Evolutionary conservation across 2,888 invertebrate species (phyloP), one percentile per base, ranked within the genome.

Genomic region (Glyphotaelius pellucidus): DNA sequence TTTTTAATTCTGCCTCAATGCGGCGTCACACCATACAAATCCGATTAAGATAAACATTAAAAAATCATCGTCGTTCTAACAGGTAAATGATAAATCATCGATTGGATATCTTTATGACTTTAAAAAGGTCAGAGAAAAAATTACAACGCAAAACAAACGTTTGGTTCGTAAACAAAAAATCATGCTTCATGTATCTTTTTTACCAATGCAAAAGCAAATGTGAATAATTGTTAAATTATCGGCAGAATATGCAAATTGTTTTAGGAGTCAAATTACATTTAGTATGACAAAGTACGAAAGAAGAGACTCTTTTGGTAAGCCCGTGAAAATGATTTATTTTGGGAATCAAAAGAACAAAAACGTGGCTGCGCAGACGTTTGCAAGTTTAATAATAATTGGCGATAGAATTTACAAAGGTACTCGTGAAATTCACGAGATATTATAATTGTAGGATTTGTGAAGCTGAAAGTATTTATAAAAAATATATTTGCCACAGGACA

Each of bases 61-160:
- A 67, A 67, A 67, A 67, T 67, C 67, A n/a, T 67, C 67, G 25
- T n/a, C 25, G 67, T 67, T n/a, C 25, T 25, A 67, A 67, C 67
- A 67, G 67, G 9, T 9, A 67, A 67, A 9, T 67, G 67, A 67
- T 67, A 67, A 67, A 67, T 67, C 67, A 67, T 67, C 67, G 9
- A 67, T 67, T 67, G 67, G 67, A 67, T 67, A 67, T 67, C 67
- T 67, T 67, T 67, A 67, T 67, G 67, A 67, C 67, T 67, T 67
- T 67, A 67, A 67, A 67, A 67, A 67, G 67, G 67, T 67, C 67
- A 67, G 67, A 67, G 67, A 67, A 67, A 67, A 67, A 67, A 67
- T 52, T 67, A 5, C 25, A 5, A n/a, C 67, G 67, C 67, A 67
- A 67, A 67, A 67, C 25, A 67, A 67, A 67, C 67, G 67, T 67